Base-by-base conservation (phyloP, 2,797 vertebrate species). In the Carduelis carduelis region DNA sequence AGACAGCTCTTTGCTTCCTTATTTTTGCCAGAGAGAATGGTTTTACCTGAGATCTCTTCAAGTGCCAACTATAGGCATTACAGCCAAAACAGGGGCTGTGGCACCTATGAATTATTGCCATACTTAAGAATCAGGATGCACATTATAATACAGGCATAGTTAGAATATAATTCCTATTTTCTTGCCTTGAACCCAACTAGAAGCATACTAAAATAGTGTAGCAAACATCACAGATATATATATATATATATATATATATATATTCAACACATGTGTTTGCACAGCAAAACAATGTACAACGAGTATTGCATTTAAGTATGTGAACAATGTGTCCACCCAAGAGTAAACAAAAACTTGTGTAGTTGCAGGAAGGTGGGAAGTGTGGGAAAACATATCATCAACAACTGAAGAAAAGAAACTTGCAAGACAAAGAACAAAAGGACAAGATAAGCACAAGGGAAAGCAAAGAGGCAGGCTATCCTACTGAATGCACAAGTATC, bases 391-490 rank as follows among this genome's bases (percentile, higher is more conserved):
- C 30, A 39, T 20, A 26, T 13, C 43, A 87, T 53, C 13, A 74
- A 10, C 44, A 77, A 49, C 8, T 8, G 39, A 76, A 85, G 43
- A 43, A 94, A 41, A 0, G 7, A 21, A 76, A 85, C 79, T 70
- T 70, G 6, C 49, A 80, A 89, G 68, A 49, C 49, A 44, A 79
- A 84, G 81, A 89, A 32, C 27, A 88, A 90, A 81, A 83, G 66
- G 63, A 39, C 28, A 66, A 46, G 64, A 71, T 28, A 89, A 92
- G 6, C 34, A 57, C 14, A 80, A 77, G 23, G 44, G 26, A 46
- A 8, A 66, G 30, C 34, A 77, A 91, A 74, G 11, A 47, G 28
- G 11, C 37, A 80, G 43, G 64, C 39, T 70, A 66, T 85, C 41
- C n/a, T 52, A 20, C 37, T 37, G 44, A 92, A 44, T 35, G n/a